Evolutionary conservation across 2,888 invertebrate genomes (phyloP).

Genomic region (Leptothorax acervorum): DNA sequence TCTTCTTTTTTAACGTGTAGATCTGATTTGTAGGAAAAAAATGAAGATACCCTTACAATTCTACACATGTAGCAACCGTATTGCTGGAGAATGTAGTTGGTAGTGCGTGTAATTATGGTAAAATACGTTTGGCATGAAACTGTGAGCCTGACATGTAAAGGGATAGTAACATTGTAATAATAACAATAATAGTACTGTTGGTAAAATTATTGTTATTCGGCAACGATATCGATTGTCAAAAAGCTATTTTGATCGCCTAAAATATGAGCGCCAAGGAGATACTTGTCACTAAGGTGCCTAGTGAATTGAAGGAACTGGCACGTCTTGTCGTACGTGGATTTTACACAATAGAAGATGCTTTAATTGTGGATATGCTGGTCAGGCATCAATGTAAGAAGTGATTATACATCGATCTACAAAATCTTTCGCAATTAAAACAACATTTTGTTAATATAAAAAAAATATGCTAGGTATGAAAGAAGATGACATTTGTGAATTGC

Average conservation of each 20-base stretch:
- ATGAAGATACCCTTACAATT: conserved; percentile 1
- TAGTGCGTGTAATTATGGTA: background rate
- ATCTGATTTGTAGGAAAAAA: background rate
- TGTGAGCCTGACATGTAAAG: background rate
- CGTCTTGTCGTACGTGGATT: conserved; percentile 97
- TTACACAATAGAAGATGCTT: conserved; percentile 96
- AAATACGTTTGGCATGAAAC: background rate
- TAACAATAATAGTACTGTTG: background rate
- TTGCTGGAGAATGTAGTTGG: background rate
- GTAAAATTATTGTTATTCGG: background rate
- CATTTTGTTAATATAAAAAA: background rate
- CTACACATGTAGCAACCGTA: background rate
- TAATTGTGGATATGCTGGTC: conserved; percentile 98
- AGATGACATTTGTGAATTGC: conserved; percentile 95
- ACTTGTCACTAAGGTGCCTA: conserved; percentile 96
- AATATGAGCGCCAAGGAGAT: conserved; percentile 90
- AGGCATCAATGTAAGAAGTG: conserved; percentile 95
- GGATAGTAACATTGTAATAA: background rate
- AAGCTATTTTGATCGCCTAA: background rate
- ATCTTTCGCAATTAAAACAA: background rate
- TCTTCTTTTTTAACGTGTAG: background rate
- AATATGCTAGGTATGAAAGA: conserved; percentile 91
- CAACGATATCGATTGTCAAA: conserved; percentile 7
- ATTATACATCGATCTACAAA: background rate
- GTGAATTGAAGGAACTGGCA: conserved; percentile 96